Base-by-base conservation (phyloP, 2,797 vertebrate species). In the Triplophysa yarkandensis region DNA sequence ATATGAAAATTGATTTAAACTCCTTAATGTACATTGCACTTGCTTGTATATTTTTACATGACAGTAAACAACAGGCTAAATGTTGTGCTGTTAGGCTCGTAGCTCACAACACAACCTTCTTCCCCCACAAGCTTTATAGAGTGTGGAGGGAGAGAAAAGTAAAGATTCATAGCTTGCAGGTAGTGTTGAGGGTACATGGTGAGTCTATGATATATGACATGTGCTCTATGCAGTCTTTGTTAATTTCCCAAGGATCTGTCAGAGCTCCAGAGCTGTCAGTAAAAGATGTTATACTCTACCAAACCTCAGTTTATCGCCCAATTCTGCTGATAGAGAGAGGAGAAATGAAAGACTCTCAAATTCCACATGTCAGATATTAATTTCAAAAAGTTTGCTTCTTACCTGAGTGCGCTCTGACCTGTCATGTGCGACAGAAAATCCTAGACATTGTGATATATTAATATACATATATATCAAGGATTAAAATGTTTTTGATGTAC, bases 121-220 rank as follows among this genome's bases (percentile, higher is more conserved):
- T 69, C 62, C 72, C 61, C 60, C 75, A 77, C 80, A 74, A 64
- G 82, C 81, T 83, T 82, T 54, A 16, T 52, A 41, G 54, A 48
- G 82, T 23, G 83, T 84, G 85, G 86, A 84, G 88, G 88, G 89
- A 85, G 87, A 85, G 71, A 87, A 88, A 90, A 90, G 86, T 86
- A 85, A 86, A 90, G 88, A 90, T 91, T 91, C 87, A 88, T 91
- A 87, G 91, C 90, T 92, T 68, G 88, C 89, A 91, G 91, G 89
- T 89, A 93, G 86, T 84, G 83, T 85, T 81, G 83, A 88, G 92
- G 90, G 87, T 88, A 89, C 86, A 84, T 83, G 87, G 83, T 92
- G 90, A 92, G 88, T 87, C 86, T 91, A 91, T 90, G 89, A 92
- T 93, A 91, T 92, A 89, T 91, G 90, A 91, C 90, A 91, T 91